phyloP scores from a whole-genome alignment of 2,888 invertebrate species.

The Actias luna region DNA sequence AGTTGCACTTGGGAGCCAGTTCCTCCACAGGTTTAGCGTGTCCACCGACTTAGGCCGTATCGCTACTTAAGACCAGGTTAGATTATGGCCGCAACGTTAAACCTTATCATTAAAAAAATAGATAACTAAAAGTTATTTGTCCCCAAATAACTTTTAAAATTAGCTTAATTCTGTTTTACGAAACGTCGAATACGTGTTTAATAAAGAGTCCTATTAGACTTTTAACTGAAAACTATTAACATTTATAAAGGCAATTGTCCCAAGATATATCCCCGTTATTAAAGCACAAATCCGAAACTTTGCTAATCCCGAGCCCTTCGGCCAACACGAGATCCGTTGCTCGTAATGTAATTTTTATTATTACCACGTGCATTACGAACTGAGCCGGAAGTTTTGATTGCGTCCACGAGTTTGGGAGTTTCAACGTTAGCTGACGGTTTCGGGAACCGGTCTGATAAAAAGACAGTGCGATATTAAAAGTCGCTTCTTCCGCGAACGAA shows the following conservation, averaged over 20 bases:
- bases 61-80: no score
- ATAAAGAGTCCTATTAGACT: no score
- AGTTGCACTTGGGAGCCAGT: no score
- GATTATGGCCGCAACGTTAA: no score
- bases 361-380: slow-evolving; percentile 22
- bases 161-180: no score
- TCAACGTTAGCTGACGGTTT: not conserved
- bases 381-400: slow-evolving; percentile 22
- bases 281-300: not conserved
- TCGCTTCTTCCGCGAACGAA: slow-evolving; percentile 47
- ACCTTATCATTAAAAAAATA: no score
- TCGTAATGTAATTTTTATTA: slow-evolving; percentile 14
- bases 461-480: slow-evolving; percentile 46
- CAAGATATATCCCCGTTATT: not conserved
- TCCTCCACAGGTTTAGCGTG: no score
- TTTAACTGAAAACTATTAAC: not conserved
- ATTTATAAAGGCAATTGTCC: not conserved
- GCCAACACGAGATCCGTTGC: not conserved
- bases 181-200: no score
- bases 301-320: not conserved
- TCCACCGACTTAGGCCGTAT: no score
- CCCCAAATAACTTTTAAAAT: no score
- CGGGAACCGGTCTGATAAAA: slow-evolving; percentile 13
- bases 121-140: no score
- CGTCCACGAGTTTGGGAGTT: slow-evolving; percentile 15